A percentile compares a stretch with the other conserved stretches of the same genome.
Conservation (phyloP, 1,140 invertebrate species). For the Pissodes strobi region DNA sequence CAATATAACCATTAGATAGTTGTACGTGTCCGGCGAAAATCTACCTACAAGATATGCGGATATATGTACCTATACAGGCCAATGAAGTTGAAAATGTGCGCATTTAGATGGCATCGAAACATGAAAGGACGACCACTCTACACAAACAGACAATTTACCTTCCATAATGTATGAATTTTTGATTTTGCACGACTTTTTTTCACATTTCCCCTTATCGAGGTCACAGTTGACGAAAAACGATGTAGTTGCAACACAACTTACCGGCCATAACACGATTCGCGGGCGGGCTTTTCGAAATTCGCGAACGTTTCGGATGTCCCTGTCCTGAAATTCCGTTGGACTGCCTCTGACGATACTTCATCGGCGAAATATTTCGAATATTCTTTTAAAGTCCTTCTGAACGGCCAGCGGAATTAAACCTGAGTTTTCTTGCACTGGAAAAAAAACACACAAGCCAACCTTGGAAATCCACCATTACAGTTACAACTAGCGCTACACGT, state of each 20-base stretch:
- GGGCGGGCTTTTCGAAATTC: slow-evolving; percentile 49
- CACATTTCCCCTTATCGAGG: slow-evolving; percentile 53
- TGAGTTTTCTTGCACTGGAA: slow-evolving; percentile 1
- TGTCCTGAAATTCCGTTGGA: slow-evolving; percentile 43
- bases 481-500: slow-evolving; percentile 3
- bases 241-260: slow-evolving; percentile 50
- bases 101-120: slow-evolving; percentile 16
- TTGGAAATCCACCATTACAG: slow-evolving; percentile 28
- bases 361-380: slow-evolving; percentile 18
- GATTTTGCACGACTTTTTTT: slow-evolving; percentile 43
- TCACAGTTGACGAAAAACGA: slow-evolving; percentile 49
- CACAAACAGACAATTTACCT: slow-evolving; percentile 49
- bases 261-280: slow-evolving; percentile 53
- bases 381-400: background rate
- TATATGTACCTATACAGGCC: too few species aligned
- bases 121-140: slow-evolving; percentile 2
- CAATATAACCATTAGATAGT: slow-evolving; percentile 11
- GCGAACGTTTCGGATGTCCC: slow-evolving; percentile 46
- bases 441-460: slow-evolving; percentile 32
- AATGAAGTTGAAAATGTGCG: slow-evolving; percentile 13
- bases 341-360: slow-evolving; percentile 35
- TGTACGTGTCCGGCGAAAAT: background rate
- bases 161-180: slow-evolving; percentile 50
- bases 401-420: background rate
- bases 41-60: too few species aligned